Evolutionary conservation across 1,140 invertebrate genomes (phyloP), one percentile per base, ranked within the genome.

Genomic region (Lordiphosa collinella): DNA sequence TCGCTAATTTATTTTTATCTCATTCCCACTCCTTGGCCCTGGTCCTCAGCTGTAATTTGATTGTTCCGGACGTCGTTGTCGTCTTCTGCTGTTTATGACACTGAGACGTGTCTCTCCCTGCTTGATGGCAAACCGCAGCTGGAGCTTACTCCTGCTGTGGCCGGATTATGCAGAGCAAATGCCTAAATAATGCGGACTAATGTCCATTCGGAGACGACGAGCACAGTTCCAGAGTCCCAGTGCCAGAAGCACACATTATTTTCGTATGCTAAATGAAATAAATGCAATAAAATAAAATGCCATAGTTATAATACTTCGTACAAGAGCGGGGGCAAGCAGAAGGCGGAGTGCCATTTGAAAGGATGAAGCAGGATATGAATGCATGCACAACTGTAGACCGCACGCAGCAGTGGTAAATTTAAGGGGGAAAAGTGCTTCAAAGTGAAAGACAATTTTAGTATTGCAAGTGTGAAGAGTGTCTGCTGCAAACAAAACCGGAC

Each of bases 151-250:
- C 25, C 25, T 29, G 25, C 25, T 29, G 8, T 46, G 32, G 25
- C 12, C n/a, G 58, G 62, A 73, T 73, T 73, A 73, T 73, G 62
- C 40, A 51, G 35, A 74, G 70, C 56, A 71, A 73, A 73, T 74
- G 56, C 69, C 70, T 41, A 74, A 73, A 57, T 73, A 73, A 73
- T 67, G 69, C 69, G 34, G 46, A 51, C 51, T 73, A 73, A 73
- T 73, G 70, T 71, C 52, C 48, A 50, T 47, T 29, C 11, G n/a
- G 18, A 44, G 16, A 48, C 12, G 8, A 14, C 29, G n/a, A 35
- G 25, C 5, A 29, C 25, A 29, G 25, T 8, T 22, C 18, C 25
- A 29, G 18, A 29, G 18, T 22, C 4, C 25, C 25, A 29, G 25
- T n/a, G 9, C 10, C 32, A 41, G 13, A 18, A 12, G 13, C 22